phyloP scores from a whole-genome alignment of 2,797 vertebrate genomes.

The Melanotaenia parkinsoni region DNA sequence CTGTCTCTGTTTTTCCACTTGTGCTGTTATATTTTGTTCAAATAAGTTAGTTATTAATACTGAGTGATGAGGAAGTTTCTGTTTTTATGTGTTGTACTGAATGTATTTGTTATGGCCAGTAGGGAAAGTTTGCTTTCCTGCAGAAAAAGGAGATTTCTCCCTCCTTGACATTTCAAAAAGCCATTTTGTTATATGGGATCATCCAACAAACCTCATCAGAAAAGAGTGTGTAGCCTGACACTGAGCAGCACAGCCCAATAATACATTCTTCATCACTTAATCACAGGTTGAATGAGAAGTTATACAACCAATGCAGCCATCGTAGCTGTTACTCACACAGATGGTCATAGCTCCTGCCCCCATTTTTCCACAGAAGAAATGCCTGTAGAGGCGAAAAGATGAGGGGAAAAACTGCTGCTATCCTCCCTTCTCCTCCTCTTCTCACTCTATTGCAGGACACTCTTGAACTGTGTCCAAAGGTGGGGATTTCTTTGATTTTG shows the following conservation, averaged over 20 bases:
- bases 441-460: constrained; percentile 53
- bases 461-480: constrained; percentile 38
- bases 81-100: not conserved
- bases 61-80: not conserved
- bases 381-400: constrained; percentile 69
- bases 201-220: constrained; percentile 5
- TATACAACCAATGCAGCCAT: constrained; percentile 32
- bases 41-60: not conserved
- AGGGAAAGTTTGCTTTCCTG: constrained; percentile 14
- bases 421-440: constrained; percentile 52
- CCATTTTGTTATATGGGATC: constrained; percentile 6
- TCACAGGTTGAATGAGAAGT: constrained; percentile 47
- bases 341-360: constrained; percentile 92
- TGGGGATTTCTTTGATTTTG: constrained; percentile 25
- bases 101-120: not conserved
- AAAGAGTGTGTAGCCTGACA: constrained; percentile 24
- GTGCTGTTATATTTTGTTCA: not conserved
- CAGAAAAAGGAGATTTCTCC: not conserved
- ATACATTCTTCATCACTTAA: constrained; percentile 46
- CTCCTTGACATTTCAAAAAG: constrained; percentile 25
- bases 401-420: constrained; percentile 59
- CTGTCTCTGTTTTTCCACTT: not conserved
- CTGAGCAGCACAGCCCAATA: constrained; percentile 8
- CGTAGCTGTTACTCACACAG: constrained; percentile 89
- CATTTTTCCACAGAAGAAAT: constrained; percentile 82